Base-by-base conservation (phyloP, 2,888 invertebrate genomes). In the Cataglyphis rosenhaueri region DNA sequence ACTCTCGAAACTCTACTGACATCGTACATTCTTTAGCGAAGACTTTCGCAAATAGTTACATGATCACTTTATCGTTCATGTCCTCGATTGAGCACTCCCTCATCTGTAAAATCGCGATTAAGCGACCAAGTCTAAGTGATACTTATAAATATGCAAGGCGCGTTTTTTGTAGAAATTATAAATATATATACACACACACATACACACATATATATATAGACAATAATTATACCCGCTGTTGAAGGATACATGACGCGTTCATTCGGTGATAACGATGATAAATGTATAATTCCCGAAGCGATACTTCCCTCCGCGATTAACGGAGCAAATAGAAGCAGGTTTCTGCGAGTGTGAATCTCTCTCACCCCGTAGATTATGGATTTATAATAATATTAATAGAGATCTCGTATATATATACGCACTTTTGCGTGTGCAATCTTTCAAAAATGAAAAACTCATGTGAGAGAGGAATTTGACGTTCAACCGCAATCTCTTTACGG, bases 211-310 rank as follows among this genome's bases (percentile, higher is more conserved):
- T 76, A 86, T 79, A 81, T 66, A 90, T 88, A 90, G 92, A 91
- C 91, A 91, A 92, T 91, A 91, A 92, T 85, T 86, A 89, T 87
- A 88, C 73, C 87, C 86, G 82, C 81, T 70, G 76, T 87, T 86
- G 75, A 84, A 86, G 68, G 74, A 76, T 84, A 71, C 75, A 85
- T 83, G 78, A 74, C 55, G 44, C 78, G 44, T 78, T 57, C 52
- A 64, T 44, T 29, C 15, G 25, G 48, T 68, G 61, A 68, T 85
- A 85, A 78, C 73, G 81, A 76, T 35, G 68, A 88, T 78, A 83
- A 68, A 75, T 68, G 83, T 82, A 76, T 71, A 74, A 82, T 59
- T 32, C 84, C 21, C 41, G 41, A 59, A 41, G 87, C 84, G 78
- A 83, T 78, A 89, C 82, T 90, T 89, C 83, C 85, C 85, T 89